Conservation (phyloP, 2,113 vertebrate species). For the Nanger granti region DNA sequence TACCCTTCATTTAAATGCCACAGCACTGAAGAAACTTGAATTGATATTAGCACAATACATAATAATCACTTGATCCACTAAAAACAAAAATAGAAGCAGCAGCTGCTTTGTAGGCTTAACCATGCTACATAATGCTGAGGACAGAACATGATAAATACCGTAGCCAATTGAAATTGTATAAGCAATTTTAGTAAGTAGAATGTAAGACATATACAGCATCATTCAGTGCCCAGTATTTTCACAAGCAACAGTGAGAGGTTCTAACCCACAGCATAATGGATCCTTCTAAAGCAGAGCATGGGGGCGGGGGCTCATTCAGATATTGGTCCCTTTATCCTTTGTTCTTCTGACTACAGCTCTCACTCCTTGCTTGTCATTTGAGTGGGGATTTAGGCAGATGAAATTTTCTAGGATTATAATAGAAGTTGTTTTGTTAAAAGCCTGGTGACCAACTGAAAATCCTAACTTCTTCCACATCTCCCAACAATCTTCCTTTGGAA, state of each 20-base stretch:
- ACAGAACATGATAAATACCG: slow-evolving; percentile 34
- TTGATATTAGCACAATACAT: slow-evolving; percentile 27
- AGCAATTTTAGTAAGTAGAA: slow-evolving; percentile 33
- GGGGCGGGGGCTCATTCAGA: not conserved
- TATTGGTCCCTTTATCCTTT: not conserved
- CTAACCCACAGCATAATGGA: not conserved
- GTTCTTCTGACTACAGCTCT: not conserved
- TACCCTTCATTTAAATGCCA: slow-evolving; percentile 18
- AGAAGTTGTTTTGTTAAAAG: slow-evolving; percentile 17
- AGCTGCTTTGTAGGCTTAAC: slow-evolving; percentile 47
- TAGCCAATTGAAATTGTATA: slow-evolving; percentile 38
- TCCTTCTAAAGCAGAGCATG: not conserved
- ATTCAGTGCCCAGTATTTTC: not conserved
- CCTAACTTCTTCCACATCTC: not conserved
- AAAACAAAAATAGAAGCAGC: not conserved
- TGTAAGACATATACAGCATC: not conserved
- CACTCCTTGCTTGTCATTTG: not conserved
- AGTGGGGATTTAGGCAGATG: slow-evolving; percentile 9
- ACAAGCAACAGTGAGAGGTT: not conserved
- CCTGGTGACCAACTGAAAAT: slow-evolving; percentile 20
- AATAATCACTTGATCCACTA: slow-evolving; percentile 40
- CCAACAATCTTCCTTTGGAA: slow-evolving; percentile 10
- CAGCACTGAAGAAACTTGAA: slow-evolving; percentile 39
- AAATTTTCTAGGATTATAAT: not conserved
- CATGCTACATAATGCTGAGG: slow-evolving; percentile 8